Conservation (phyloP, 2,113 vertebrate species). For the Otolemur garnettii region DNA sequence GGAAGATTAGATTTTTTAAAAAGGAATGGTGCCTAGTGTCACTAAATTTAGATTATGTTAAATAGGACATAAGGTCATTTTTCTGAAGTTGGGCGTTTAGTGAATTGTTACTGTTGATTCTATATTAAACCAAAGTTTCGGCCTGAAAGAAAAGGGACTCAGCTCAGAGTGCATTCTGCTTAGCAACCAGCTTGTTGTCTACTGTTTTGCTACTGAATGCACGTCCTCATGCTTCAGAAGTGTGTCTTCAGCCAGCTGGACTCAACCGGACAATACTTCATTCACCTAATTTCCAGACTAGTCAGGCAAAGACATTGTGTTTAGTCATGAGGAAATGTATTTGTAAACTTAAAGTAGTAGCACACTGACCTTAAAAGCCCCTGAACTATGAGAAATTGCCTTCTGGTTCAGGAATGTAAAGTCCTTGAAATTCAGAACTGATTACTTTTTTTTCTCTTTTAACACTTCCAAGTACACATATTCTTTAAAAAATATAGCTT, state of each 20-base stretch:
- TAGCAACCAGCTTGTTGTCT: constrained; percentile 82
- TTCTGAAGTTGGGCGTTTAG: constrained; percentile 38
- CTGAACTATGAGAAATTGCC: constrained; percentile 6
- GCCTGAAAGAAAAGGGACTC: background rate
- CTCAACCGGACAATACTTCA: constrained; percentile 85
- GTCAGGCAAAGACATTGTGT: constrained; percentile 80
- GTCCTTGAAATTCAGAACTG: constrained; percentile 36
- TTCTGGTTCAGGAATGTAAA: constrained; percentile 49
- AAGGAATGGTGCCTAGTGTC: constrained; percentile 63
- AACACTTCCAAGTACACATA: background rate
- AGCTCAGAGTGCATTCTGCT: constrained; percentile 65
- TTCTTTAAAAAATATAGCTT: constrained; percentile 42
- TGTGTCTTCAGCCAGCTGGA: constrained; percentile 85
- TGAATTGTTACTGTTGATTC: constrained; percentile 39
- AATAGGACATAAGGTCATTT: constrained; percentile 44
- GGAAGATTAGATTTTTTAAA: constrained; percentile 22
- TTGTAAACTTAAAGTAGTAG: constrained; percentile 75
- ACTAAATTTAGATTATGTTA: constrained; percentile 62
- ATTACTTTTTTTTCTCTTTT: constrained; percentile 32
- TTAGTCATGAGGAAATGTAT: constrained; percentile 70
- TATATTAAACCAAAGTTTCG: constrained; percentile 62
- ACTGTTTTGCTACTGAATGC: constrained; percentile 78
- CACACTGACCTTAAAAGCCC: background rate
- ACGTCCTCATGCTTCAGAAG: constrained; percentile 40
- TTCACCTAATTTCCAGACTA: constrained; percentile 78